Percentiles rank a stretch among this genome's conserved stretches.
These are phyloP conservation scores for Sebastes wilsoni DNA, from an alignment of 2,797 vertebrate genomes.

Conservation along the genomic window DNA sequence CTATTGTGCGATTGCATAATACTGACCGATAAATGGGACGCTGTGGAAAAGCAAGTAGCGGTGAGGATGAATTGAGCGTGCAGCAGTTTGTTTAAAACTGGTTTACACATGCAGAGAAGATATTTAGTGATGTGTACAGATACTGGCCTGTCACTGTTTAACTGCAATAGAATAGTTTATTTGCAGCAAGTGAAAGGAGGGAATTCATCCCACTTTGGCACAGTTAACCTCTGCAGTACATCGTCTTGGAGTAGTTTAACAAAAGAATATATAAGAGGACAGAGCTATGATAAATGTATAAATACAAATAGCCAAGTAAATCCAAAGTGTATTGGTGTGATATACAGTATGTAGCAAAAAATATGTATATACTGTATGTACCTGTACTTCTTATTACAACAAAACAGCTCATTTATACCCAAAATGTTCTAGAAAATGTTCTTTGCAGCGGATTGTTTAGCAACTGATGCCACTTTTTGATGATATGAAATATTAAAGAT, in stretches of 20 bases:
- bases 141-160: background rate
- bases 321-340: constrained; percentile 24
- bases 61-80: background rate
- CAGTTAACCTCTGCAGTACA: background rate
- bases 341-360: constrained; percentile 45
- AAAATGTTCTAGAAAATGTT: constrained; percentile 43
- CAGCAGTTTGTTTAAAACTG: background rate
- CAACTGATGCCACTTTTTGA: constrained; percentile 51
- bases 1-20: background rate
- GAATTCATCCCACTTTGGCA: background rate
- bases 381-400: constrained; percentile 36
- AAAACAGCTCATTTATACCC: constrained; percentile 50
- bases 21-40: background rate
- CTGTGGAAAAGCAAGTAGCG: background rate
- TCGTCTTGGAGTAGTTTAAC: background rate
- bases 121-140: background rate
- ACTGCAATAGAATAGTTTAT: background rate
- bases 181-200: background rate
- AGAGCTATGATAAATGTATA: constrained; percentile 21
- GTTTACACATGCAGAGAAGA: background rate
- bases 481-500: constrained; percentile 64
- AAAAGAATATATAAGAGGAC: background rate
- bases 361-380: constrained; percentile 49
- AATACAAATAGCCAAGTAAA: constrained; percentile 21
- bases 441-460: constrained; percentile 59